Base-by-base conservation (phyloP, 2,888 invertebrate genomes). In the Trypoxylon attenuatum region DNA sequence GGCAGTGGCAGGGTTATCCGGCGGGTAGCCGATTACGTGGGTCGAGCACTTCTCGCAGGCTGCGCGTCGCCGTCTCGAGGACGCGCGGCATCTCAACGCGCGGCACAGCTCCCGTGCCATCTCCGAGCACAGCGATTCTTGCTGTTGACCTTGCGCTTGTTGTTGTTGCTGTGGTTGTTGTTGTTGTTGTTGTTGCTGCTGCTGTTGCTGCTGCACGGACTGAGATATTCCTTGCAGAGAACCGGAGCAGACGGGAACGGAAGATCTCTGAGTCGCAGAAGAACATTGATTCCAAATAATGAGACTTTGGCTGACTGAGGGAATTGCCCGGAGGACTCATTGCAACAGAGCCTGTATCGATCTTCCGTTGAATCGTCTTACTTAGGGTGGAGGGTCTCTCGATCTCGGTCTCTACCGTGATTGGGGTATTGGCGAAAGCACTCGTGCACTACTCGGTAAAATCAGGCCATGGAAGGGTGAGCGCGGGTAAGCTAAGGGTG, bases 91-190 rank as follows among this genome's bases (percentile, higher is more conserved):
- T 55, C 89, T 88, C 21, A 92, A 81, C 0, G 92, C 91, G 76
- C 91, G 91, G 71, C 91, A 90, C 25, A 92, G 86, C 80, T 95
- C 94, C 50, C 93, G 92, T 6, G 91, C 90, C 92, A 94, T 94
- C 87, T 94, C 94, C 4, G 92, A 90, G 83, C 94, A 94, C n/a
- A 94, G 86, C 0, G 94, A 92, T 84, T 92, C 92, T 84, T 92
- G 90, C 41, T 82, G 80, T 47, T 77, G 78, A 42, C 72, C 67
- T 45, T n/a, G n/a, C n/a, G n/a, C n/a, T n/a, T 33, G 33, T 10
- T 33, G 33, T 33, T 66, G 38, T 29, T 59, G 73, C 83, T 92
- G 91, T 38, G 88, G 88, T 21, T 88, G 88, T 10, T 88, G 88
- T 23, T 70, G 65, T 15, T 60, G 69, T 82, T 92, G 91, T 81